phyloP scores from a whole-genome alignment of 2,797 vertebrate genomes.

The Poecilia gillii region DNA sequence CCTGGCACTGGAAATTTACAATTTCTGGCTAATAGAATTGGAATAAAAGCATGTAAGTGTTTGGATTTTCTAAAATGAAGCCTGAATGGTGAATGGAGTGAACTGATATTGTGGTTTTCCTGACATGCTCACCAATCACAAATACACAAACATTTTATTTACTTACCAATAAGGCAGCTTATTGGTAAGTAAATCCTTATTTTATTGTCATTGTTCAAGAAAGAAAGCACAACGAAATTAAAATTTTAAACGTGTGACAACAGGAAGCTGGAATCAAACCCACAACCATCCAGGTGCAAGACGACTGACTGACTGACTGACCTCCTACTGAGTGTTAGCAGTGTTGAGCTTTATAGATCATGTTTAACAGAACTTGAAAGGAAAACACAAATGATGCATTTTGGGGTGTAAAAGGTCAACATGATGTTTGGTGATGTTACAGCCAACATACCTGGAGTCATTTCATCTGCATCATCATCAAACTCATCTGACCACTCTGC shows the following conservation, averaged over 20 bases:
- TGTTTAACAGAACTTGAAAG: background rate
- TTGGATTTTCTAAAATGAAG: background rate
- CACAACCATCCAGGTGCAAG: too few species aligned
- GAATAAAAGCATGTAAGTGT: background rate
- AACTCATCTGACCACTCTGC: slow-evolving; percentile 76
- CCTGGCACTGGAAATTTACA: background rate
- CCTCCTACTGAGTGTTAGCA: background rate
- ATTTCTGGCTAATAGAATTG: background rate
- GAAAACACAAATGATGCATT: background rate
- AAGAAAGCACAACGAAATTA: too few species aligned
- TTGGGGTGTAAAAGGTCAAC: background rate
- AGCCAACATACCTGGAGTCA: slow-evolving; percentile 36
- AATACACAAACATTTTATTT: too few species aligned
- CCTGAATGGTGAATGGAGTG: background rate
- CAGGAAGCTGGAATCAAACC: too few species aligned
- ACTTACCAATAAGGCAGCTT: too few species aligned
- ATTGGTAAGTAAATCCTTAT: too few species aligned
- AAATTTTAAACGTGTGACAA: too few species aligned
- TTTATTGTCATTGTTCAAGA: too few species aligned
- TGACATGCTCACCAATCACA: too few species aligned
- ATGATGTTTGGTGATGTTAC: background rate
- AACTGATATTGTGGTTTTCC: too few species aligned
- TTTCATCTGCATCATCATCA: slow-evolving; percentile 57
- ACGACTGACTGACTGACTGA: too few species aligned
- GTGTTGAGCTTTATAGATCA: background rate